A percentile compares a stretch with the other conserved stretches of the same genome.
Evolutionary conservation across 1,140 invertebrate species (phyloP).

Genomic region (Hermetia illucens): DNA sequence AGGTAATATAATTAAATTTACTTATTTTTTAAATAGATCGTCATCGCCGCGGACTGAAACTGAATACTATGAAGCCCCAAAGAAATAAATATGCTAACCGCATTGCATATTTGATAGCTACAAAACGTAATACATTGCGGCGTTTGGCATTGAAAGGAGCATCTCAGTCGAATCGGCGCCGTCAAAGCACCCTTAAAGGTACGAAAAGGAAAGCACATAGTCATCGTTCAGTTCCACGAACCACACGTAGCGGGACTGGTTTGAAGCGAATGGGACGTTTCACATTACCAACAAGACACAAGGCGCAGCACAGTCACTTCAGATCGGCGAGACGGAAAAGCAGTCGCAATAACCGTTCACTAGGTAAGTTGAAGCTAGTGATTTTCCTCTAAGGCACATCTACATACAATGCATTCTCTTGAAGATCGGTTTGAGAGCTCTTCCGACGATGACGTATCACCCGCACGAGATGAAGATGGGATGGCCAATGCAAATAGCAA

Average conservation of each 20-base stretch:
- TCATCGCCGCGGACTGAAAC: constrained; percentile 2
- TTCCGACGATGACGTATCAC: not conserved
- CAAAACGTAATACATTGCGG: constrained; percentile 21
- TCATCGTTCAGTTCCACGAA: not conserved
- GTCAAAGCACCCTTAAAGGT: constrained; percentile 4
- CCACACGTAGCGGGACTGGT: constrained; percentile 2
- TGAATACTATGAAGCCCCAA: constrained; percentile 2
- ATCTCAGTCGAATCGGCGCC: constrained; percentile 4
- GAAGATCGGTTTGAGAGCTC: too few species aligned
- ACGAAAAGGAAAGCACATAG: not conserved
- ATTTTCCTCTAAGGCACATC: too few species aligned
- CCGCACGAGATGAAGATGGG: not conserved
- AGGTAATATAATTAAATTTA: not conserved
- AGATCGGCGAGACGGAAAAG: too few species aligned
- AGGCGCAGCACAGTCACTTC: too few species aligned
- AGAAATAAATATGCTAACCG: constrained; percentile 14
- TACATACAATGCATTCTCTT: too few species aligned
- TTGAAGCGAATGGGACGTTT: constrained; percentile 2
- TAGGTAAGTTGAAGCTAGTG: too few species aligned
- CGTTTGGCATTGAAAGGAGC: constrained; percentile 21
- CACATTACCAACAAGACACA: too few species aligned
- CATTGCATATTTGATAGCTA: constrained; percentile 28
- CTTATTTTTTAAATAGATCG: too few species aligned
- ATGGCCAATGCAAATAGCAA: too few species aligned
- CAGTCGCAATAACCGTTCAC: too few species aligned